Conservation (phyloP, 30 jellyfish, hydroid and myxozoan species). For the Sanderia malayensis region DNA sequence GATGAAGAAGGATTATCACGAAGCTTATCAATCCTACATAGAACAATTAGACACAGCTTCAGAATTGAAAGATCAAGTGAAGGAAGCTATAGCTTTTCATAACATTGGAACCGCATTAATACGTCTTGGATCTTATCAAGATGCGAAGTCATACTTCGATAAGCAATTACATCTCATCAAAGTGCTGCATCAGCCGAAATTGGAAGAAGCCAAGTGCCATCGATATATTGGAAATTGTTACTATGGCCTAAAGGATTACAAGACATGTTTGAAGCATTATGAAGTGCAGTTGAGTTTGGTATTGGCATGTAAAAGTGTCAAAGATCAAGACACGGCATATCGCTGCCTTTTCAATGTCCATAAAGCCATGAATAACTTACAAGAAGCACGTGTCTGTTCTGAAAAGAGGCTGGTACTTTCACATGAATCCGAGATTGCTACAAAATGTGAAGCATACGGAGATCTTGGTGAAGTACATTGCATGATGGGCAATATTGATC, state of each 20-base stretch:
- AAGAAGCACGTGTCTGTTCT: slow-evolving; percentile 80
- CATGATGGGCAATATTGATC: slow-evolving; percentile 65
- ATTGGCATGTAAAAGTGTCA: slow-evolving; percentile 12
- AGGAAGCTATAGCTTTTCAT: slow-evolving; percentile 45
- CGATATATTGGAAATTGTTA: slow-evolving; percentile 73
- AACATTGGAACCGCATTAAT: slow-evolving; percentile 36
- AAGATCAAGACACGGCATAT: slow-evolving; percentile 75
- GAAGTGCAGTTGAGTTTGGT: slow-evolving; percentile 58
- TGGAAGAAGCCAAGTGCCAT: slow-evolving; percentile 56
- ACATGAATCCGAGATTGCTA: slow-evolving; percentile 67
- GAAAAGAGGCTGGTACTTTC: slow-evolving; percentile 86
- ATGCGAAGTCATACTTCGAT: slow-evolving; percentile 50
- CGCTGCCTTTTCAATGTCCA: slow-evolving; percentile 48
- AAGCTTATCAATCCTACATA: slow-evolving; percentile 62
- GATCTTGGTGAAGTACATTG: slow-evolving; percentile 78
- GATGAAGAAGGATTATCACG: slow-evolving; percentile 60
- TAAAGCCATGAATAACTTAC: slow-evolving; percentile 48
- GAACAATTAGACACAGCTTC: slow-evolving; percentile 66
- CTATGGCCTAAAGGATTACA: slow-evolving; percentile 24
- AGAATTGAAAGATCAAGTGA: slow-evolving; percentile 15
- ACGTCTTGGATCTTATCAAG: slow-evolving; percentile 36
- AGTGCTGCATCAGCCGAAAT: slow-evolving; percentile 5
- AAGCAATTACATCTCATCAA: slow-evolving; percentile 37
- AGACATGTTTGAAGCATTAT: slow-evolving; percentile 60
- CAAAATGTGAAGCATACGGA: slow-evolving; percentile 68